phyloP scores from a whole-genome alignment of 2,797 vertebrate species.

The Chelon labrosus region DNA sequence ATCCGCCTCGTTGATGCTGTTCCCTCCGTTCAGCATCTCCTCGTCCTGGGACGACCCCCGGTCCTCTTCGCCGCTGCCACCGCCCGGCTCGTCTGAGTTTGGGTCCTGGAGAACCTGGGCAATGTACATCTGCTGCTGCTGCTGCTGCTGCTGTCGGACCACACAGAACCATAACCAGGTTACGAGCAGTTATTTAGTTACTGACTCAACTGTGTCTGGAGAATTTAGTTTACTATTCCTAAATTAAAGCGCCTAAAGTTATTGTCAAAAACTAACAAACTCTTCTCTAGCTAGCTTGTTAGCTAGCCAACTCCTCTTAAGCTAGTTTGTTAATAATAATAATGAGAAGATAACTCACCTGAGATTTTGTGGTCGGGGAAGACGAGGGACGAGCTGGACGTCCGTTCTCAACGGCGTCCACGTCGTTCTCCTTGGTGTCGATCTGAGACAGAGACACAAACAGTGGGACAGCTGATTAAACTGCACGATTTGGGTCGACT shows the following conservation, averaged over 20 bases:
- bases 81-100: conserved; percentile 86
- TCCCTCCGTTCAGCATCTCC: conserved; percentile 89
- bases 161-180: neutral
- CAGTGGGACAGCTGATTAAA: neutral
- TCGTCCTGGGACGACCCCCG: conserved; percentile 92
- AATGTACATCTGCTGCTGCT: conserved; percentile 93
- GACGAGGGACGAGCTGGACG: conserved; percentile 69
- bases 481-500: too few relatives aligned
- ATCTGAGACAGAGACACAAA: conserved; percentile 57
- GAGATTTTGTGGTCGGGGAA: conserved; percentile 70
- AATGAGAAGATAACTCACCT: conserved; percentile 51
- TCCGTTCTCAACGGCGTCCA: conserved; percentile 72
- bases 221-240: too few relatives aligned
- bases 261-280: too few relatives aligned
- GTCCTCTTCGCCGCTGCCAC: conserved; percentile 87
- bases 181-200: too few relatives aligned
- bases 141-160: conserved; percentile 35
- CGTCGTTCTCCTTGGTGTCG: conserved; percentile 75
- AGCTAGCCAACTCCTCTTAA: too few relatives aligned
- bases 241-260: too few relatives aligned
- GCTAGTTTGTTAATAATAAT: too few relatives aligned
- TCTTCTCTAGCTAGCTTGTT: too few relatives aligned
- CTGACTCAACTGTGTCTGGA: too few relatives aligned
- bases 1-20: conserved; percentile 94
- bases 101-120: conserved; percentile 98